Base-by-base conservation (phyloP, 1,140 invertebrate genomes). In the Trichonephila clavata region DNA sequence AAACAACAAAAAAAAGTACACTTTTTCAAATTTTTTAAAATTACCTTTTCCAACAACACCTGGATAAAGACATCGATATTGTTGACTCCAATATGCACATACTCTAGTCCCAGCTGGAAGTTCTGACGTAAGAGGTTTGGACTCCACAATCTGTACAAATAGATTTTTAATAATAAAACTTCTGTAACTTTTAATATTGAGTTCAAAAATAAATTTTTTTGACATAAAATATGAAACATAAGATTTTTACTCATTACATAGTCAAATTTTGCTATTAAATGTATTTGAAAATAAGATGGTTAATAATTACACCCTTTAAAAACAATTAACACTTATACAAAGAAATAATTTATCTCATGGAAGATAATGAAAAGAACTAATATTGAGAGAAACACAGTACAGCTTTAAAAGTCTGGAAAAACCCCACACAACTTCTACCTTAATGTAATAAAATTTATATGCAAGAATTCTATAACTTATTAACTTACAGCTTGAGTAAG, bases 61-160 rank as follows among this genome's bases (percentile, higher is more conserved):
- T 39, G 98, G 98, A 95, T 99, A 99, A 4, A 99, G 96, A 95
- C 98, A 99, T 32, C 98, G 97, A 95, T 99, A 99, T 95, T 99
- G 98, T 95, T 98, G 98, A 88, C 98, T 99, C 98, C 98, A 99
- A 95, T 99, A 99, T 1, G 98, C 98, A 96, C 98, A 99, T 1
- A 99, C 96, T 83, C 98, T 96, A 0, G 96, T 96, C 8, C 96
- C 96, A 94, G 96, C 95, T 21, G 94, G 94, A 18, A 97, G 94
- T 61, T 96, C 95, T 8, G 95, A 93, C 57, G 97, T 97, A 80
- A 96, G 96, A 1, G 98, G 98, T 95, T 97, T 97, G 86, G 99
- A 97, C 96, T 99, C 98, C 13, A 98, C 96, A 71, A 99, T 88
- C 94, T 94, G 43, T 10, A 39, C 21, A 87, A 87, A n/a, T 68